A percentile compares a stretch with the other conserved stretches of the same genome.
Conservation (phyloP, 2,113 vertebrate genomes). For the Nestor notabilis region DNA sequence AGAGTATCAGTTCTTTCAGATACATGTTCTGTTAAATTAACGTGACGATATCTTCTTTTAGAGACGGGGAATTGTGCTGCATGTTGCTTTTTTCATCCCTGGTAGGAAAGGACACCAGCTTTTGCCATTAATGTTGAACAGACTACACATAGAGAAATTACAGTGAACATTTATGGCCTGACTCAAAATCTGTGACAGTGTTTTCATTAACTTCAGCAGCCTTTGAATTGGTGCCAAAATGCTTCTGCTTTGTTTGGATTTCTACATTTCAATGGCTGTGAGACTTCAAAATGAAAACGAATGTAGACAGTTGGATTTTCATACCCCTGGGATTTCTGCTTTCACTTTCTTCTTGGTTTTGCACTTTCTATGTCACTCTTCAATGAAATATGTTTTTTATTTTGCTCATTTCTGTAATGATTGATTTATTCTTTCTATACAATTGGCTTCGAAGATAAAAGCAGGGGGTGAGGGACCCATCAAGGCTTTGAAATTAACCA, state of each 20-base stretch:
- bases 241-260: slow-evolving; percentile 51
- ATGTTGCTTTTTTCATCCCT: neutral
- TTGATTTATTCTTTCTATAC: slow-evolving; percentile 32
- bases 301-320: slow-evolving; percentile 68
- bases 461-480: neutral
- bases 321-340: slow-evolving; percentile 70
- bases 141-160: neutral
- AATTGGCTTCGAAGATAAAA: slow-evolving; percentile 73
- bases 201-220: slow-evolving; percentile 54
- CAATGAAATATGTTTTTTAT: slow-evolving; percentile 31
- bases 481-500: slow-evolving; percentile 82
- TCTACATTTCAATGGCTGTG: neutral
- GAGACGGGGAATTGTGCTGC: neutral
- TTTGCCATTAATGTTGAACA: slow-evolving; percentile 17
- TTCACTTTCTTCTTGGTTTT: slow-evolving; percentile 50
- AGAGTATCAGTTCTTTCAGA: neutral
- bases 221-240: slow-evolving; percentile 35
- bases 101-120: neutral
- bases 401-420: slow-evolving; percentile 20
- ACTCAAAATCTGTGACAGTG: slow-evolving; percentile 30
- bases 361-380: slow-evolving; percentile 42
- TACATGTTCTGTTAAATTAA: neutral
- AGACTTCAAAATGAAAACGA: slow-evolving; percentile 39
- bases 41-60: neutral
- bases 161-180: slow-evolving; percentile 44